Conservation (phyloP, 2,888 invertebrate species). For the Operophtera brumata region DNA sequence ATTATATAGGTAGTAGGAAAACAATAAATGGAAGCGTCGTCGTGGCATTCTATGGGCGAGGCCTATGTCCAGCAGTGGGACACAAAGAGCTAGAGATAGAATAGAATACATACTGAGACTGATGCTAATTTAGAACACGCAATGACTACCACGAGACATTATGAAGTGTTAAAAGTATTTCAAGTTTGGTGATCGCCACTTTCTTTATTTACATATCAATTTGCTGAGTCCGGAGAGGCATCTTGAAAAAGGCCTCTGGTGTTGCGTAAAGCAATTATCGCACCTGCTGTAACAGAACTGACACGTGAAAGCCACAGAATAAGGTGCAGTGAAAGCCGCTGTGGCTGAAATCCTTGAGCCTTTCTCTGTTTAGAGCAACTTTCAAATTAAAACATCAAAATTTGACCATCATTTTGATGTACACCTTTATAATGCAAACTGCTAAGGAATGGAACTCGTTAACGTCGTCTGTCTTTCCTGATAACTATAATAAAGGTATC, state of each 20-base stretch:
- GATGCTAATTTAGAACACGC: background rate
- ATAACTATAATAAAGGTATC: no score
- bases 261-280: constrained; percentile 18
- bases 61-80: no score
- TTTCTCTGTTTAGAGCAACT: constrained; percentile 1
- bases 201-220: constrained; percentile 10
- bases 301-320: constrained; percentile 9
- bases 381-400: background rate
- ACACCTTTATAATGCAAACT: no score
- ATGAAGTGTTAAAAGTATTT: constrained; percentile 4
- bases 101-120: no score
- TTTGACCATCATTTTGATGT: background rate
- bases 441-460: no score
- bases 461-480: no score
- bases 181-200: background rate
- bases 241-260: constrained; percentile 11
- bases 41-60: no score
- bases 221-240: background rate
- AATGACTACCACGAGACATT: background rate
- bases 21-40: no score
- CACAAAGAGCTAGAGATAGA: no score
- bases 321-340: background rate
- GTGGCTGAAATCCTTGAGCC: background rate
- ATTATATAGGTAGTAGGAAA: no score
- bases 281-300: constrained; percentile 4